phyloP scores from a whole-genome alignment of 2,888 invertebrate genomes.

The Andrena flavipes region DNA sequence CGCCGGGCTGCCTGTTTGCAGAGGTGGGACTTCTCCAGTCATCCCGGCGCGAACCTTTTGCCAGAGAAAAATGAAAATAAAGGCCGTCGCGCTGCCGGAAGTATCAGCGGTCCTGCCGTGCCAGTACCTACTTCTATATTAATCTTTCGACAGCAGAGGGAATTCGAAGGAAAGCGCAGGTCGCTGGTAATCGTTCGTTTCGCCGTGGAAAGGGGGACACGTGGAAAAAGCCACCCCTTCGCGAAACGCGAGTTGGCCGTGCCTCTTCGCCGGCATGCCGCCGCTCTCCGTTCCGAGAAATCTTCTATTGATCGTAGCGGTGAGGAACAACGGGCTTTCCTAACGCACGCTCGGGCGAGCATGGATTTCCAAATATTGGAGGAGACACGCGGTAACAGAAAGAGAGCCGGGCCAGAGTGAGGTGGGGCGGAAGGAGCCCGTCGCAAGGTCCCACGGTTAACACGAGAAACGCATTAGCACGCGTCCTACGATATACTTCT shows the following conservation, averaged over 20 bases:
- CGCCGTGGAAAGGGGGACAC: too few species aligned
- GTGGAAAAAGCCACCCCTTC: too few species aligned
- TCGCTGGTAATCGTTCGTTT: not conserved
- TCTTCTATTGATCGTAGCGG: conserved; percentile 8
- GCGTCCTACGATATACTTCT: conserved; percentile 78
- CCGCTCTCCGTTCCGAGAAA: conserved; percentile 8
- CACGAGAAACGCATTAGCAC: conserved; percentile 81
- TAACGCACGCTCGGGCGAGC: conserved; percentile 31
- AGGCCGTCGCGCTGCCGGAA: conserved; percentile 62
- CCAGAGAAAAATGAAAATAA: conserved; percentile 54
- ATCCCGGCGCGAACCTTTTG: conserved; percentile 42
- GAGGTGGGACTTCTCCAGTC: conserved; percentile 59
- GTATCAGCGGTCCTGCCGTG: conserved; percentile 62
- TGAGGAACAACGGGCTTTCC: conserved; percentile 15
- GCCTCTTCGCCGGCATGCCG: not conserved
- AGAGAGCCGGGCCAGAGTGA: conserved; percentile 16
- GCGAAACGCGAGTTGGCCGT: not conserved
- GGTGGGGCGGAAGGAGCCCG: conserved; percentile 37
- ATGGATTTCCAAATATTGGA: conserved; percentile 78
- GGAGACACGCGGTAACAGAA: conserved; percentile 58
- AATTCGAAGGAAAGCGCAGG: not conserved
- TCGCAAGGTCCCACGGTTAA: conserved; percentile 73
- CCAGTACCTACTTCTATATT: conserved; percentile 56
- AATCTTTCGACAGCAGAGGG: conserved; percentile 53
- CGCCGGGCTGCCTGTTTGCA: conserved; percentile 59